Base-by-base conservation (phyloP, 2,888 invertebrate species). In the Neocrepidodera transversa region DNA sequence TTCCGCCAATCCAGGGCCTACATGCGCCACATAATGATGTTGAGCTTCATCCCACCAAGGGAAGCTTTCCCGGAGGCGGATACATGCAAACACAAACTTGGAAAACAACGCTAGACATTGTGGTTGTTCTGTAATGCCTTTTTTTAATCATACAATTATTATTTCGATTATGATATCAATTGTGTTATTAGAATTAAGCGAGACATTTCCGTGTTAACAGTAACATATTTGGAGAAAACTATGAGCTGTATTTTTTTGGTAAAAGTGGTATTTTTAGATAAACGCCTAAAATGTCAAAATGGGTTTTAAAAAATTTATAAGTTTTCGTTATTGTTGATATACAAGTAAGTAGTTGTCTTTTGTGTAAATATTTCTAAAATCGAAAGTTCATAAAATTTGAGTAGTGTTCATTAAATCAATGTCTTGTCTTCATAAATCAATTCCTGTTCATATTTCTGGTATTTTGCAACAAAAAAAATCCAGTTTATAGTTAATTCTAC, bases 1-100 rank as follows among this genome's bases (percentile, higher is more conserved):
- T 93, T 93, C 78, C 84, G 91, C 11, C 85, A 85, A 64, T 87
- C 90, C 2, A 84, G 86, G 66, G 86, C 87, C 18, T 91, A 87
- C 73, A 79, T 85, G 30, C 84, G 92, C 14, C 91, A 92, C 77
- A 83, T 87, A 35, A 87, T 87, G 85, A 86, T 88, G 85, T 76
- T 88, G 57, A 87, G 86, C 71, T 82, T 88, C 65, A 80, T 83
- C 47, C 87, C 89, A 32, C 84, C 87, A 1, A 81, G 88, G 64
- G 87, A 88, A 71, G 84, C 84, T n/a, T 87, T 85, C 71, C 89
- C 89, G 1, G 88, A 89, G 66, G 77, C 77, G 4, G 82, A 83
- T 66, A 67, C 67, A 8, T 77, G 78, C 66, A 79, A 78, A 69
- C 76, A 76, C 58, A 78, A 77, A 62, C 58, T 75, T 48, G 76